These are phyloP conservation scores for Halichoeres trimaculatus DNA, from an alignment of 2,113 vertebrate species.

Conservation along the genomic window DNA sequence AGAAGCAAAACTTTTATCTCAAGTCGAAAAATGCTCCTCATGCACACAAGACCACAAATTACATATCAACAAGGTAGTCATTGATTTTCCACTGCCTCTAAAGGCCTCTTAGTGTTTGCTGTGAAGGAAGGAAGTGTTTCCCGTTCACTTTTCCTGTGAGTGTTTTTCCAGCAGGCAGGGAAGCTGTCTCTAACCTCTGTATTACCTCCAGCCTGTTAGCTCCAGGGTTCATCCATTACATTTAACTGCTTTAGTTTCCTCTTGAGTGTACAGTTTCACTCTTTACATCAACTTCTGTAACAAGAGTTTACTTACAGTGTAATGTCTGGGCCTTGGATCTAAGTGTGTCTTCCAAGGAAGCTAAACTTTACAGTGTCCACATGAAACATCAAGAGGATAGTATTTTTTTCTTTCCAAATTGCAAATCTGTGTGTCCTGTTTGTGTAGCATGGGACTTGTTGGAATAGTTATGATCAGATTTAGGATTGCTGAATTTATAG, in stretches of 20 bases:
- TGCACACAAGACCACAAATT: slow-evolving; percentile 16
- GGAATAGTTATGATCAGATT: too few relatives aligned
- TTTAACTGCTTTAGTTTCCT: background rate
- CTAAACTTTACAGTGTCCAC: too few relatives aligned
- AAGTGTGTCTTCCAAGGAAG: too few relatives aligned
- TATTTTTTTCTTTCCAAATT: too few relatives aligned
- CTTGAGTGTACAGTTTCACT: background rate
- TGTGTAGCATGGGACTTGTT: too few relatives aligned
- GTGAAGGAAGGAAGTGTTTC: slow-evolving; percentile 60
- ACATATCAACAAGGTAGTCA: slow-evolving; percentile 11
- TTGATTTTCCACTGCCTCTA: slow-evolving; percentile 29
- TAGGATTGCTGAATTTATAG: too few relatives aligned
- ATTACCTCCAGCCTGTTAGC: slow-evolving; percentile 19
- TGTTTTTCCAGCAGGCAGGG: slow-evolving; percentile 41
- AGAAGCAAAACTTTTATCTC: slow-evolving; percentile 1
- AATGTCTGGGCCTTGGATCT: background rate
- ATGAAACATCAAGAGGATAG: too few relatives aligned
- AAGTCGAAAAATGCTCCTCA: too few relatives aligned
- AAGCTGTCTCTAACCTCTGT: slow-evolving; percentile 15
- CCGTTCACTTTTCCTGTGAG: slow-evolving; percentile 49
- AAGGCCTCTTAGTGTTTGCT: slow-evolving; percentile 31
- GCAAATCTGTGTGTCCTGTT: too few relatives aligned
- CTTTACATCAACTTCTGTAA: background rate
- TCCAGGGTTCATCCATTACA: background rate
- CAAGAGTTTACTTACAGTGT: background rate